phyloP scores from a whole-genome alignment of 2,113 vertebrate genomes.

The Callospermophilus lateralis region DNA sequence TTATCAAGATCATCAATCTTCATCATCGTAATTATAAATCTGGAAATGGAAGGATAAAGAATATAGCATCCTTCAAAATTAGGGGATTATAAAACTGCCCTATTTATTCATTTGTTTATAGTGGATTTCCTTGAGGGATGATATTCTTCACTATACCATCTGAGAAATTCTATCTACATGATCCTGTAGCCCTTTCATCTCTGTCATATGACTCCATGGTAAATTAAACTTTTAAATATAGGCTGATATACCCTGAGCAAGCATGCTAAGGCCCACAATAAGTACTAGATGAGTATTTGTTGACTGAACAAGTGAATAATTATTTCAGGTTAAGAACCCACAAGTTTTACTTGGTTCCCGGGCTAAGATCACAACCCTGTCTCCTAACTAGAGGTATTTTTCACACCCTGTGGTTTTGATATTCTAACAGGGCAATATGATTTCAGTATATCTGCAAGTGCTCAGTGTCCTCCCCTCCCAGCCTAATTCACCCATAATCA shows the following conservation, averaged over 20 bases:
- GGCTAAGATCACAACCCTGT: background rate
- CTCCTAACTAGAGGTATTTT: background rate
- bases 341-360: background rate
- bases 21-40: background rate
- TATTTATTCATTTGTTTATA: background rate
- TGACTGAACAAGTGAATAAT: background rate
- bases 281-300: background rate
- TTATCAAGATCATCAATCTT: background rate
- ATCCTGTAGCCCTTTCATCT: background rate
- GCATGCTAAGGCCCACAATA: background rate
- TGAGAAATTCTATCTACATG: constrained; percentile 1
- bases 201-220: background rate
- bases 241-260: background rate
- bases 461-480: background rate
- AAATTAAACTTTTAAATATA: constrained; percentile 19
- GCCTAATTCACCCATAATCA: background rate
- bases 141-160: background rate
- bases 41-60: background rate
- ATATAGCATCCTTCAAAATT: background rate
- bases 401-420: background rate
- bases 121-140: background rate
- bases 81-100: background rate
- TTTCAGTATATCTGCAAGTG: background rate
- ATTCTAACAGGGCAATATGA: background rate
- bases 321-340: background rate